Evolutionary conservation across 2,888 invertebrate genomes (phyloP).

Genomic region (Notocelia uddmanniana): DNA sequence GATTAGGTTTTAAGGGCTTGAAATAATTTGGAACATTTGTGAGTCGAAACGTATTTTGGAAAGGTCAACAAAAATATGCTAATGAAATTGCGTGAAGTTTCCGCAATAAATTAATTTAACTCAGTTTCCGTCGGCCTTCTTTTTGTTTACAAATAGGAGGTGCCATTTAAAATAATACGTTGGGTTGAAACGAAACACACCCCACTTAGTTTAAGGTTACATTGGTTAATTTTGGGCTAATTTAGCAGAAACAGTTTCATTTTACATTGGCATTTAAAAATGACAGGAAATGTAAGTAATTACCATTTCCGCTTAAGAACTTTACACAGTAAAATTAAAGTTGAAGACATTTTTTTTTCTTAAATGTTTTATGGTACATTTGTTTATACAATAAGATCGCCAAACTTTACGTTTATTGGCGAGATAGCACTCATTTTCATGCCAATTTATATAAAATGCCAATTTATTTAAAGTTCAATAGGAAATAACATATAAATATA

Average conservation of each 20-base stretch:
- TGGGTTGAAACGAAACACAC: not conserved
- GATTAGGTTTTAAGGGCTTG: not conserved
- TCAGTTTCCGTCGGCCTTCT: constrained; percentile 9
- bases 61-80: not conserved
- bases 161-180: not conserved
- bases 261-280: constrained; percentile 15
- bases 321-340: not conserved
- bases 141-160: not conserved
- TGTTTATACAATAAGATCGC: too few relatives aligned
- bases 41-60: not conserved
- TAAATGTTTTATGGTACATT: too few relatives aligned
- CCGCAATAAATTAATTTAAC: not conserved
- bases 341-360: not conserved
- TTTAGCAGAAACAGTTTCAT: not conserved
- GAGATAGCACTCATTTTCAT: too few relatives aligned
- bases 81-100: not conserved
- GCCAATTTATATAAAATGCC: too few relatives aligned
- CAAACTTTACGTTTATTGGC: too few relatives aligned
- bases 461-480: constrained; percentile 1
- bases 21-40: not conserved
- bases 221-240: constrained; percentile 2
- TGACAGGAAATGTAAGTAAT: constrained; percentile 16
- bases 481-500: constrained; percentile 5
- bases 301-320: constrained; percentile 6
- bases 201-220: not conserved